Evolutionary conservation across 2,797 vertebrate species (phyloP).

Genomic region (Argya squamiceps): DNA sequence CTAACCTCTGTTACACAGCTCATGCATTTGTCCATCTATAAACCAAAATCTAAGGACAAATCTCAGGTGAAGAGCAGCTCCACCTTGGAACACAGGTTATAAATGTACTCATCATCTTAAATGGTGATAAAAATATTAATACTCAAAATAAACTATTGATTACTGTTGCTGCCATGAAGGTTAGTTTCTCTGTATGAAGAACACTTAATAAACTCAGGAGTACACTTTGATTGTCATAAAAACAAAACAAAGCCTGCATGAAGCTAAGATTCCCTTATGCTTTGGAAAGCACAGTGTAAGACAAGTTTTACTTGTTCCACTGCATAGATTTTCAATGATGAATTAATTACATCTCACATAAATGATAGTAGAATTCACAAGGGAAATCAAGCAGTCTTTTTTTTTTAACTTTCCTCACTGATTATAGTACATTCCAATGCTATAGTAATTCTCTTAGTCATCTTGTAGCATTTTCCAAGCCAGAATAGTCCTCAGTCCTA

Average conservation of each 20-base stretch:
- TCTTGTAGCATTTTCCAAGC: conserved; percentile 58
- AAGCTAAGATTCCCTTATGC: not conserved
- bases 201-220: not conserved
- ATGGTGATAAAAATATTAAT: not conserved
- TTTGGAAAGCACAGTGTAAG: not conserved
- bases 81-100: not conserved
- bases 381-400: conserved; percentile 67
- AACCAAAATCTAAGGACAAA: not conserved
- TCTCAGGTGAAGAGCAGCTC: not conserved
- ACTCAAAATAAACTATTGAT: conserved; percentile 12
- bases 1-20: not conserved
- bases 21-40: not conserved
- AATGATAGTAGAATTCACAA: conserved; percentile 65
- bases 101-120: not conserved
- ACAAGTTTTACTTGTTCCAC: conserved; percentile 48
- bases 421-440: conserved; percentile 54
- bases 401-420: conserved; percentile 61
- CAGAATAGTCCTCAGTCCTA: conserved; percentile 6
- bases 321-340: conserved; percentile 35
- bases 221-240: not conserved
- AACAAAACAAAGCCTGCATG: not conserved
- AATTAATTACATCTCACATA: conserved; percentile 74
- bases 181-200: conserved; percentile 2
- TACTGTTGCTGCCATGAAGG: not conserved
- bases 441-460: conserved; percentile 44